Conservation (phyloP, 2,113 vertebrate genomes). For the Myrmophylax atrothorax region DNA sequence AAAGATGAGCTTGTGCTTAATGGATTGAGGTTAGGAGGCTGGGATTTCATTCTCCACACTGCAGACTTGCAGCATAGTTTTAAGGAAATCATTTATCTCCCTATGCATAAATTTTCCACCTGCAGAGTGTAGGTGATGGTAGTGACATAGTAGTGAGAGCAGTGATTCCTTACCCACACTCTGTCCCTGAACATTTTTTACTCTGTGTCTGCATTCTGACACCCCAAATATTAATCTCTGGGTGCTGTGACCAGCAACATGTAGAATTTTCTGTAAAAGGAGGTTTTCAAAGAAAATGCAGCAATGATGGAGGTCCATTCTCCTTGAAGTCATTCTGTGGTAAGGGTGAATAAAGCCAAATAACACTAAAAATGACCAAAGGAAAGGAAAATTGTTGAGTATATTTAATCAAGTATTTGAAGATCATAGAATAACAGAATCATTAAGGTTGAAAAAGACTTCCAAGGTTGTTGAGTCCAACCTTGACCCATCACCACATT, state of each 20-base stretch:
- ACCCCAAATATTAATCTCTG: background rate
- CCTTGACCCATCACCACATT: background rate
- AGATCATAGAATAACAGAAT: background rate
- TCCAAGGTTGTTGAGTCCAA: background rate
- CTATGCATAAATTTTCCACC: background rate
- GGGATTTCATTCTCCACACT: background rate
- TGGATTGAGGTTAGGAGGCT: background rate
- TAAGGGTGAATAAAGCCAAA: background rate
- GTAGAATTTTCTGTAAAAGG: background rate
- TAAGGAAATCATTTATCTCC: background rate
- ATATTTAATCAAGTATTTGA: background rate
- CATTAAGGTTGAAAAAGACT: background rate
- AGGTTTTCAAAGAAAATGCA: background rate
- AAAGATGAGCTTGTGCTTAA: background rate
- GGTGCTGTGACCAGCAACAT: background rate
- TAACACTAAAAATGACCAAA: background rate
- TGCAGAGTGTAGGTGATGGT: background rate
- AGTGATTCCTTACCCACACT: background rate
- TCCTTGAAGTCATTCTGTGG: background rate
- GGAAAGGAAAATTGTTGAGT: background rate
- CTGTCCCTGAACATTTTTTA: background rate
- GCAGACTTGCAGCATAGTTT: background rate
- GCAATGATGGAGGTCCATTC: background rate
- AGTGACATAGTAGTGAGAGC: background rate
- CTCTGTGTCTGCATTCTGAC: background rate